These are phyloP conservation scores for Napeogenes inachia DNA, from an alignment of 2,888 invertebrate species.

Conservation along the genomic window DNA sequence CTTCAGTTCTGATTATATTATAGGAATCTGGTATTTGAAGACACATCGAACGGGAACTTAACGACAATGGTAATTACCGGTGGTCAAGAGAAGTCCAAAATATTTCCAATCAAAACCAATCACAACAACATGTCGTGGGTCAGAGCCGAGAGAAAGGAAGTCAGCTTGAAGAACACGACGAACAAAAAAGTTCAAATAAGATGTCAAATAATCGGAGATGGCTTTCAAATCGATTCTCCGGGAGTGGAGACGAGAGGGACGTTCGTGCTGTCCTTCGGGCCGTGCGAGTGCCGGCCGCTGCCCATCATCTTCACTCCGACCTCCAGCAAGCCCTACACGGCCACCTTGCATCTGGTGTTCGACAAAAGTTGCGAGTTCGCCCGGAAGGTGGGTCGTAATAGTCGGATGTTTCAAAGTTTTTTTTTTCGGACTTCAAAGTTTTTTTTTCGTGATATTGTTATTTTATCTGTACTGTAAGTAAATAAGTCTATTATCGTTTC, in stretches of 20 bases:
- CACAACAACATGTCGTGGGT: conserved; percentile 58
- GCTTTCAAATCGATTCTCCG: conserved; percentile 58
- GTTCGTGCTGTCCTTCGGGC: conserved; percentile 52
- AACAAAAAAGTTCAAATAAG: conserved; percentile 57
- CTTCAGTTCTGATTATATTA: conserved; percentile 22
- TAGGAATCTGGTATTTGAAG: conserved; percentile 61
- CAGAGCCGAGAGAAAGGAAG: conserved; percentile 55
- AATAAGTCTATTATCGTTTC: too few species aligned
- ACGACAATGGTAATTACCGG: conserved; percentile 49
- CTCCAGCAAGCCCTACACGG: conserved; percentile 45
- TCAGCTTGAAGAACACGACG: conserved; percentile 58
- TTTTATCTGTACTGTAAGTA: too few species aligned
- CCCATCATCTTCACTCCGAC: conserved; percentile 55
- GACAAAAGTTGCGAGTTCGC: conserved; percentile 58
- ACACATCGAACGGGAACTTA: conserved; percentile 43
- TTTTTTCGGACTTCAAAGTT: too few species aligned
- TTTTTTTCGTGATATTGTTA: too few species aligned
- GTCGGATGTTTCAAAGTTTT: background rate
- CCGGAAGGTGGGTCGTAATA: conserved; percentile 49
- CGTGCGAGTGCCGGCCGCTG: conserved; percentile 54
- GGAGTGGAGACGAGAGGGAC: conserved; percentile 52
- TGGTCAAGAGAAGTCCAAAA: conserved; percentile 48
- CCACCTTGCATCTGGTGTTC: conserved; percentile 50
- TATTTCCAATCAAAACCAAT: conserved; percentile 64
- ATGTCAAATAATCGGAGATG: conserved; percentile 62